Evolutionary conservation across 64 coral and sea anemone genomes (phyloP).

Genomic region (Montipora foliosa): DNA sequence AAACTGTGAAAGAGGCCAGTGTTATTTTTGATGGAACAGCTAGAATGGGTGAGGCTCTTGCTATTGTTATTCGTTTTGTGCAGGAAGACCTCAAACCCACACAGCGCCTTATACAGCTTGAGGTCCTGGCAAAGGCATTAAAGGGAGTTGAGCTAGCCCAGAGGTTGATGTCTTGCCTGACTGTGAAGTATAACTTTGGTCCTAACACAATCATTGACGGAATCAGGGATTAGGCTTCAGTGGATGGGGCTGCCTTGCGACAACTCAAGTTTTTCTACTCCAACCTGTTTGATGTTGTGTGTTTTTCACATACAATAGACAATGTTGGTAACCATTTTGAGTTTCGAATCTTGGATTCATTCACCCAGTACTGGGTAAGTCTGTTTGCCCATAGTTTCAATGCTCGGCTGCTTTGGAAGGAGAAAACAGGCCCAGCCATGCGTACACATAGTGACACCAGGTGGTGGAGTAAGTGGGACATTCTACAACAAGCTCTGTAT

Average conservation of each 20-base stretch:
- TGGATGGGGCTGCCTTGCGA: constrained; percentile 35
- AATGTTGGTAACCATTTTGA: too few species aligned
- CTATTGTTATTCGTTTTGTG: constrained; percentile 68
- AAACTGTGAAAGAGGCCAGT: constrained; percentile 62
- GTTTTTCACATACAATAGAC: not conserved
- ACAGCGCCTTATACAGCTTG: constrained; percentile 33
- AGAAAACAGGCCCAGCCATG: constrained; percentile 37
- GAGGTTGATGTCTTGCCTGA: constrained; percentile 49
- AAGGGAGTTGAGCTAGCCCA: constrained; percentile 51
- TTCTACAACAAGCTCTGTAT: constrained; percentile 12
- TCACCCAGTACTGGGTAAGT: constrained; percentile 55
- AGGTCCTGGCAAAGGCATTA: constrained; percentile 34
- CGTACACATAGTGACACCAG: constrained; percentile 33
- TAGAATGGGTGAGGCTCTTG: constrained; percentile 64
- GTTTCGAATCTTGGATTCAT: not conserved
- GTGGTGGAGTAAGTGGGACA: constrained; percentile 64
- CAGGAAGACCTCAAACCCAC: constrained; percentile 62
- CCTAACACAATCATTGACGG: constrained; percentile 31
- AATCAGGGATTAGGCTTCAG: constrained; percentile 47
- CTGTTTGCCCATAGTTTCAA: constrained; percentile 55
- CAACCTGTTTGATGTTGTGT: constrained; percentile 44
- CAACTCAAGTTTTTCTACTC: constrained; percentile 44
- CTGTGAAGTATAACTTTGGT: constrained; percentile 26
- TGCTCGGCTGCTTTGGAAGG: constrained; percentile 41
- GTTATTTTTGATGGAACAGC: constrained; percentile 70